phyloP scores from a whole-genome alignment of 2,797 vertebrate species.

The Enteromius fasciolatus region DNA sequence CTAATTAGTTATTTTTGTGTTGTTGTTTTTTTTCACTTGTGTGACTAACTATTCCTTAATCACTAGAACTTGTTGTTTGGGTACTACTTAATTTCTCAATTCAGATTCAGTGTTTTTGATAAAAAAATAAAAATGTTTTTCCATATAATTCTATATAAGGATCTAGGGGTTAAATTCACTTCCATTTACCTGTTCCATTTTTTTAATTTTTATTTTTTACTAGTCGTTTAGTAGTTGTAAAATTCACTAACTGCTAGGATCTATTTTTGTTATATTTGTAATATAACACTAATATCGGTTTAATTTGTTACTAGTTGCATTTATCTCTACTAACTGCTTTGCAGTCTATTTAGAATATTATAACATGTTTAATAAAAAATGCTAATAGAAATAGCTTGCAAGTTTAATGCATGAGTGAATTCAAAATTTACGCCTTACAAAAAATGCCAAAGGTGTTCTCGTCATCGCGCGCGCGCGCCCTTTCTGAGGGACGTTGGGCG shows the following conservation, averaged over 20 bases:
- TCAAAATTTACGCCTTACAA: neutral
- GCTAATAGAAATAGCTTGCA: neutral
- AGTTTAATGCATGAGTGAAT: neutral
- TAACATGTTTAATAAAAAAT: neutral
- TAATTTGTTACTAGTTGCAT: too few species aligned
- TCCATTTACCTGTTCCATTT: neutral
- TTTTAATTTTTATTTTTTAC: neutral
- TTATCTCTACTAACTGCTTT: neutral
- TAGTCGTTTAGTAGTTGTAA: neutral
- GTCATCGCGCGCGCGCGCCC: constrained; percentile 7
- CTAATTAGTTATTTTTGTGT: neutral
- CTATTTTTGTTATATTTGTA: neutral
- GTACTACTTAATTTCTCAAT: neutral
- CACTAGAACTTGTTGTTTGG: neutral
- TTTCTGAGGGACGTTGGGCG: constrained; percentile 19
- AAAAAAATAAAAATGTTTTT: neutral
- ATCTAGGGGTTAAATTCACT: neutral
- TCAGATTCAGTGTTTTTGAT: neutral
- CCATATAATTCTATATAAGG: neutral
- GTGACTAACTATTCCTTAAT: neutral
- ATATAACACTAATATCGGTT: neutral
- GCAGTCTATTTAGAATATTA: too few species aligned
- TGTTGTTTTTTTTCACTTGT: neutral
- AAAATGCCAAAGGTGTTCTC: neutral
- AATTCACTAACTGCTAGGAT: neutral